Conservation (phyloP, 2,888 invertebrate genomes). For the Epicampocera succincta region DNA sequence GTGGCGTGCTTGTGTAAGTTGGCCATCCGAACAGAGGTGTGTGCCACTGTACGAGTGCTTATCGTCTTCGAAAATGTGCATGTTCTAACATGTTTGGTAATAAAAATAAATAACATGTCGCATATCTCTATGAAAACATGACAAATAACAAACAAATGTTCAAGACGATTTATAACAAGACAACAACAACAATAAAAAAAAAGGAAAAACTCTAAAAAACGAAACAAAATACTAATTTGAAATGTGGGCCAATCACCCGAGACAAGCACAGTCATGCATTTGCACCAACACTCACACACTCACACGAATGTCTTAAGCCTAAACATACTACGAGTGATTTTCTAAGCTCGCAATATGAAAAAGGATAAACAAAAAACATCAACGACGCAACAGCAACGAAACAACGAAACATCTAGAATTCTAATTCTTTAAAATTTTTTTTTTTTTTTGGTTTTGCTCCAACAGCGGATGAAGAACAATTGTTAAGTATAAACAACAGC, state of each 20-base stretch:
- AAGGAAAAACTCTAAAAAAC: too few relatives aligned
- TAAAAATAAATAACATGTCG: conserved; percentile 30
- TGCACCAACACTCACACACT: not conserved
- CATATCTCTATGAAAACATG: conserved; percentile 5
- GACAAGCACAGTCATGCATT: not conserved
- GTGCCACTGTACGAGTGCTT: not conserved
- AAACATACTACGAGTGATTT: conserved; percentile 2
- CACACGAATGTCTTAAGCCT: not conserved
- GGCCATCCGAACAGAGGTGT: too few relatives aligned
- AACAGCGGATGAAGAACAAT: not conserved
- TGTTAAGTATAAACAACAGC: conserved; percentile 38
- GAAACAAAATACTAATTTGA: conserved; percentile 46
- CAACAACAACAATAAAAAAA: not conserved
- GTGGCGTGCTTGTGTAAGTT: too few relatives aligned
- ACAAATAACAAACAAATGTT: conserved; percentile 32
- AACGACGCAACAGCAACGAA: conserved; percentile 19
- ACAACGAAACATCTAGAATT: conserved; percentile 26
- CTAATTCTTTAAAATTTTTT: conserved; percentile 4
- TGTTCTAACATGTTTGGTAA: conserved; percentile 38
- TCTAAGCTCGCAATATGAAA: conserved; percentile 21
- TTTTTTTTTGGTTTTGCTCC: not conserved
- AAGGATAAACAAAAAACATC: conserved; percentile 16
- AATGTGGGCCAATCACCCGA: conserved; percentile 57
- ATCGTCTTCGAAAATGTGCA: conserved; percentile 43
- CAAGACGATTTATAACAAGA: not conserved